These are phyloP conservation scores for Aricia artaxerxes DNA, from an alignment of 2,888 invertebrate genomes.

Conservation along the genomic window DNA sequence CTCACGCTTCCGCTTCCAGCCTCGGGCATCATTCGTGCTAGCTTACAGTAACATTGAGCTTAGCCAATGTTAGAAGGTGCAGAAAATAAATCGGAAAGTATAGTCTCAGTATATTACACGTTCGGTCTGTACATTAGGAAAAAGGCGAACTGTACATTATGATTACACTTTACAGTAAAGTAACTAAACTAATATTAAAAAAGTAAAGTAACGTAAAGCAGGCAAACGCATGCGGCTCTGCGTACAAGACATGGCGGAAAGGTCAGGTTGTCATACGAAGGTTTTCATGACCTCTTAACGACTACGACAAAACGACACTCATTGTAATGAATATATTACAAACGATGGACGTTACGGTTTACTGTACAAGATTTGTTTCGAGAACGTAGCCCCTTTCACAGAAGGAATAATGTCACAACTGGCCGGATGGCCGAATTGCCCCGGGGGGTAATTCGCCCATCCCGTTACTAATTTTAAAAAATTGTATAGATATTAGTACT, in stretches of 20 bases:
- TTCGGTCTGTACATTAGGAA: slow-evolving; percentile 75
- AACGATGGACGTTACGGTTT: slow-evolving; percentile 79
- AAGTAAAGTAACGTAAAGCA: slow-evolving; percentile 84
- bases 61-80: slow-evolving; percentile 85
- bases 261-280: slow-evolving; percentile 85
- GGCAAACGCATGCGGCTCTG: slow-evolving; percentile 85
- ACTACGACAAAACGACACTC: slow-evolving; percentile 86
- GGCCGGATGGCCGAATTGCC: slow-evolving; percentile 79
- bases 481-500: slow-evolving; percentile 64
- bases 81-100: slow-evolving; percentile 84
- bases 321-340: slow-evolving; percentile 81
- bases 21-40: slow-evolving; percentile 61
- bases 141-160: slow-evolving; percentile 78
- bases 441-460: slow-evolving; percentile 67
- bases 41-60: slow-evolving; percentile 85
- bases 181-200: slow-evolving; percentile 78
- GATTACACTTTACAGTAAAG: slow-evolving; percentile 76
- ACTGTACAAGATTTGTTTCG: slow-evolving; percentile 77
- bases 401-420: slow-evolving; percentile 92
- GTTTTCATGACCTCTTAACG: slow-evolving; percentile 77
- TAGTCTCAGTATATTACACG: slow-evolving; percentile 79
- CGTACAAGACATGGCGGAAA: slow-evolving; percentile 83
- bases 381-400: slow-evolving; percentile 93
- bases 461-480: slow-evolving; percentile 66
- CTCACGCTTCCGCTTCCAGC: slow-evolving; percentile 63